phyloP scores from a whole-genome alignment of 1,140 invertebrate species.

The Sinella curviseta region DNA sequence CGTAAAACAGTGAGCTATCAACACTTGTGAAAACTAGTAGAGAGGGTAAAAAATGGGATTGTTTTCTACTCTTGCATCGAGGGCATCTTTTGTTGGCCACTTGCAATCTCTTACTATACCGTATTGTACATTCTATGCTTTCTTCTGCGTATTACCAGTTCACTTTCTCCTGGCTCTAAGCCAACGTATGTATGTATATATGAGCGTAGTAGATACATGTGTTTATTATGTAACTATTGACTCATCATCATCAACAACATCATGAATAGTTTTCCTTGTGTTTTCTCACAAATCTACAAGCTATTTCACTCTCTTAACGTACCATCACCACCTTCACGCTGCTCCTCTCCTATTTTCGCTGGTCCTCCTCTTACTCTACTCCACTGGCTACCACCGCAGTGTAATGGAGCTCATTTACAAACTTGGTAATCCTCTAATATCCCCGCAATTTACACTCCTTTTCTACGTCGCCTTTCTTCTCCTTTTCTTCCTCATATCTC shows the following conservation, averaged over 20 bases:
- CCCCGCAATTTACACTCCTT: slow-evolving; percentile 46
- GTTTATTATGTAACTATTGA: slow-evolving; percentile 8
- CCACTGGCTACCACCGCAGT: not conserved
- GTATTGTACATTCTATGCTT: not conserved
- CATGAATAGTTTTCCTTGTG: not conserved
- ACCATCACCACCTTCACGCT: not conserved
- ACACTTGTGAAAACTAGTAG: no score
- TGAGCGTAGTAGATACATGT: not conserved
- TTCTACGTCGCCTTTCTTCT: slow-evolving; percentile 7
- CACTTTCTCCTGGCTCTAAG: not conserved
- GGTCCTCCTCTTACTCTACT: not conserved
- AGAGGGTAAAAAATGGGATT: no score
- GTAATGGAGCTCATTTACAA: slow-evolving; percentile 47
- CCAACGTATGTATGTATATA: not conserved
- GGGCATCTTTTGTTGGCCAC: no score
- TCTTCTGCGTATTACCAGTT: not conserved
- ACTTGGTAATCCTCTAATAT: slow-evolving; percentile 49
- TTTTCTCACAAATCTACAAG: not conserved
- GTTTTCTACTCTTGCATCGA: no score
- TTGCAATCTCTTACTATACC: not conserved
- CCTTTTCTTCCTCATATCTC: not conserved
- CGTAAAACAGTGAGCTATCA: no score
- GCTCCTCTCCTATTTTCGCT: not conserved
- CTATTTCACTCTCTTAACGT: not conserved
- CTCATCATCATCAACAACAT: not conserved